Conservation (phyloP, 2,888 invertebrate genomes). For the Synanthedon formicaeformis region DNA sequence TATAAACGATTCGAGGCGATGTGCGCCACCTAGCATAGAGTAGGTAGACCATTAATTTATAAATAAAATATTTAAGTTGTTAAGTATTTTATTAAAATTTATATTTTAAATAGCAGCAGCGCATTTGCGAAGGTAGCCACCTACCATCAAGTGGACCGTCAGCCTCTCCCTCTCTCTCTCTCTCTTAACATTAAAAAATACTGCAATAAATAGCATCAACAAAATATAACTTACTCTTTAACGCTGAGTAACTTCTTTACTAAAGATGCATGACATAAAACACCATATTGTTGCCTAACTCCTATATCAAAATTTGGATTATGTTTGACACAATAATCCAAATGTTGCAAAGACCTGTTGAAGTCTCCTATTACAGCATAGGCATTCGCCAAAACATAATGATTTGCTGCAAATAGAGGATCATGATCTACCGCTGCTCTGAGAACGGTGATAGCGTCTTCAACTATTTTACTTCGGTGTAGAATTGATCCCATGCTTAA, state of each 20-base stretch:
- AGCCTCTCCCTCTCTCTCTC: no score
- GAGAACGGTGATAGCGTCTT: constrained; percentile 79
- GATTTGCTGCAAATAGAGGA: constrained; percentile 69
- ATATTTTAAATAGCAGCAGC: no score
- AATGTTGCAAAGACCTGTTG: constrained; percentile 73
- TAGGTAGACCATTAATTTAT: no score
- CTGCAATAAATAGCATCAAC: background rate
- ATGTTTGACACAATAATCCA: constrained; percentile 74
- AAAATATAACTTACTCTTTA: constrained; percentile 69
- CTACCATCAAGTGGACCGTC: no score
- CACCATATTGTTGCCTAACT: constrained; percentile 72
- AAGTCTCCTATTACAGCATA: constrained; percentile 79
- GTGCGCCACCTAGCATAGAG: no score
- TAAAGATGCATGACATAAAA: constrained; percentile 76
- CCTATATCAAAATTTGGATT: constrained; percentile 74
- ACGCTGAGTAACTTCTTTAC: constrained; percentile 72
- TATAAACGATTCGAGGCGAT: no score
- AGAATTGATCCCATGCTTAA: constrained; percentile 80
- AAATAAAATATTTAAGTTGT: no score
- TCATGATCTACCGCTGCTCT: constrained; percentile 80
- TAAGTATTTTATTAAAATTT: no score
- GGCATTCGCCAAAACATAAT: constrained; percentile 79
- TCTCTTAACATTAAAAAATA: no score
- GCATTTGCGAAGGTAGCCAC: no score
- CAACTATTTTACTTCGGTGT: constrained; percentile 74